Evolutionary conservation across 2,888 invertebrate species (phyloP).

Genomic region (Pristionchus maxplancki): DNA sequence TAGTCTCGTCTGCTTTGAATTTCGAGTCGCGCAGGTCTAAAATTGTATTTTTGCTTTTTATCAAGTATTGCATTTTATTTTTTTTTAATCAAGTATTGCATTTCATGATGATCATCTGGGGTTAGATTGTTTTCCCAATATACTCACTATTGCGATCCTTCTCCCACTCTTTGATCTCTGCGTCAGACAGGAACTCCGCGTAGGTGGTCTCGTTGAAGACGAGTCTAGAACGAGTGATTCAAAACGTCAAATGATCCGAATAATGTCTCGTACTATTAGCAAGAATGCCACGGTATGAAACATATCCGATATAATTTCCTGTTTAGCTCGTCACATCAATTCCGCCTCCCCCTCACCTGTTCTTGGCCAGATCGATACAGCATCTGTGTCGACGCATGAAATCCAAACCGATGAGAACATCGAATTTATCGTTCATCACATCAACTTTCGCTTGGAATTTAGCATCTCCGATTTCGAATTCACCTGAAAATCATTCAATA

Average conservation of each 20-base stretch:
- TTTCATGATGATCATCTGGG: too few relatives aligned
- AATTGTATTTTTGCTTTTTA: background rate
- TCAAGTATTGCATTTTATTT: background rate
- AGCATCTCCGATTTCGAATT: conserved; percentile 94
- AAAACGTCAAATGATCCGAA: background rate
- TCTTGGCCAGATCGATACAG: conserved; percentile 91
- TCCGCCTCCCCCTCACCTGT: conserved; percentile 78
- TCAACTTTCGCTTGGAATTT: conserved; percentile 96
- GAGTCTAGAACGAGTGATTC: conserved; percentile 49
- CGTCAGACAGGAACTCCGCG: conserved; percentile 63
- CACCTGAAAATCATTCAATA: conserved; percentile 78
- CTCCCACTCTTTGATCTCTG: conserved; percentile 53
- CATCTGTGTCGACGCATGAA: conserved; percentile 87
- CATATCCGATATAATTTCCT: too few relatives aligned
- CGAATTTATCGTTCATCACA: conserved; percentile 94
- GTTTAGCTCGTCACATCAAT: background rate
- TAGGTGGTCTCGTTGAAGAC: conserved; percentile 64
- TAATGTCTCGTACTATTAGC: too few relatives aligned
- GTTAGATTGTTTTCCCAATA: background rate
- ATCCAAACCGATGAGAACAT: conserved; percentile 96
- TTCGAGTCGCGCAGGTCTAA: conserved; percentile 50
- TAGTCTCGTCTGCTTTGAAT: conserved; percentile 56
- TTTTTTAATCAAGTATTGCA: background rate
- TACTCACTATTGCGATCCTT: conserved; percentile 4
- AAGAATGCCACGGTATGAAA: background rate